Base-by-base conservation (phyloP, 2,797 vertebrate species). In the Lacerta bilineata region DNA sequence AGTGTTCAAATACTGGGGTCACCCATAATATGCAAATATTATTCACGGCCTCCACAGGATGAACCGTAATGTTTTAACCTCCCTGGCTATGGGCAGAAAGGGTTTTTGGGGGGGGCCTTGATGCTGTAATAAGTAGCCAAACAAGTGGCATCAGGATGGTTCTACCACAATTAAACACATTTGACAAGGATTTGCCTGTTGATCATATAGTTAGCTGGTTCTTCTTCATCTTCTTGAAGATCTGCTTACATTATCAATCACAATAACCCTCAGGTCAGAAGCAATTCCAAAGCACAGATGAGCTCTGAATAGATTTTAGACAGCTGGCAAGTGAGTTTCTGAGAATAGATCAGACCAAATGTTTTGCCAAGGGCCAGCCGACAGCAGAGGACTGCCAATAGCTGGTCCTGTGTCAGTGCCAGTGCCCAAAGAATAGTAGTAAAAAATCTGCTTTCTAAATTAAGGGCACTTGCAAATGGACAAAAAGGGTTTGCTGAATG, bases 391-490 rank as follows among this genome's bases (percentile, higher is more conserved):
- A 0, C 76, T 92, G 93, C 92, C 94, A 94, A 95, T 50, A 43
- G 86, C 93, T 90, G 87, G 77, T 93, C 89, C 88, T 68, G 86
- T 80, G 92, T 87, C 91, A 91, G 87, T 91, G 85, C 78, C 83
- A 85, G 72, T 43, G 39, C 91, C 89, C 90, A 88, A 59, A 68
- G 82, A 0, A 0, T 92, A 90, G 93, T 92, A 83, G 25, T 29
- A 85, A 25, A 89, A 94, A 89, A 91, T 33, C 83, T 83, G 74
- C 15, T 92, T 92, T 93, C 91, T 94, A 96, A 95, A 95, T 94
- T 89, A 94, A 93, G 91, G 68, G 17, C 82, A 85, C n/a, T 81
- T 85, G 20, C 78, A 85, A 85, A 90, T 71, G 88, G 92, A 93
- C 85, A 88, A 93, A 71, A 71, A 66, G 7, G 84, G 17, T 15